Conservation (phyloP, 2,797 vertebrate genomes). For the Hemibagrus guttatus region DNA sequence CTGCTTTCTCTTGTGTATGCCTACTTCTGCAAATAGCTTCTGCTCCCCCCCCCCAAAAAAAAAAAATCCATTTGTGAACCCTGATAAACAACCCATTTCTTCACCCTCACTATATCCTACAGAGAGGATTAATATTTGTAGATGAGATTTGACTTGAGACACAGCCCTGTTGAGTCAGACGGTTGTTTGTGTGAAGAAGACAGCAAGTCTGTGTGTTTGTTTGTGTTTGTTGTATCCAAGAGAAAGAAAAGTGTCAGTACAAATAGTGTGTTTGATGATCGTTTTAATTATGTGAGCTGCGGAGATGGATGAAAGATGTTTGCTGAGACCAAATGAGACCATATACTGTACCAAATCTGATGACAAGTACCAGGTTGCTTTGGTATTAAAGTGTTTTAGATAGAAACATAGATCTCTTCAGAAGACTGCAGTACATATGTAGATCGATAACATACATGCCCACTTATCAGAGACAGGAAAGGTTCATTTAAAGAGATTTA, state of each 20-base stretch:
- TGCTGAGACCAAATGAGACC: not conserved
- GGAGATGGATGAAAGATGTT: not conserved
- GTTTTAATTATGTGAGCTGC: not conserved
- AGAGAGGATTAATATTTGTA: not conserved
- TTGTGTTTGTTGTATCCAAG: not conserved
- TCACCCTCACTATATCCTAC: not conserved
- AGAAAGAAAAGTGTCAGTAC: not conserved
- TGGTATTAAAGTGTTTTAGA: not conserved
- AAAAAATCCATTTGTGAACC: not conserved
- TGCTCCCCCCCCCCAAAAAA: too few species aligned
- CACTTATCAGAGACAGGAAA: not conserved
- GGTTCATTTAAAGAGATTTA: not conserved
- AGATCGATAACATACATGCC: not conserved
- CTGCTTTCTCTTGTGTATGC: not conserved
- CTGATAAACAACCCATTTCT: not conserved
- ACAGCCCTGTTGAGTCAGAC: constrained; percentile 2
- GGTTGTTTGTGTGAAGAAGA: not conserved
- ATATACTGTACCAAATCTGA: not conserved
- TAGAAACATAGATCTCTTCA: not conserved
- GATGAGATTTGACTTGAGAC: constrained; percentile 9
- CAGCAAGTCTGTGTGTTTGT: not conserved
- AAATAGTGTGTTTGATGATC: not conserved
- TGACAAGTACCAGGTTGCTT: not conserved
- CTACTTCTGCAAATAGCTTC: not conserved
- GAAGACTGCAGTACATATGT: not conserved